Percentiles rank a stretch among this genome's conserved stretches.
Evolutionary conservation across 2,797 vertebrate species (phyloP).

Genomic region (Glossophaga mutica): DNA sequence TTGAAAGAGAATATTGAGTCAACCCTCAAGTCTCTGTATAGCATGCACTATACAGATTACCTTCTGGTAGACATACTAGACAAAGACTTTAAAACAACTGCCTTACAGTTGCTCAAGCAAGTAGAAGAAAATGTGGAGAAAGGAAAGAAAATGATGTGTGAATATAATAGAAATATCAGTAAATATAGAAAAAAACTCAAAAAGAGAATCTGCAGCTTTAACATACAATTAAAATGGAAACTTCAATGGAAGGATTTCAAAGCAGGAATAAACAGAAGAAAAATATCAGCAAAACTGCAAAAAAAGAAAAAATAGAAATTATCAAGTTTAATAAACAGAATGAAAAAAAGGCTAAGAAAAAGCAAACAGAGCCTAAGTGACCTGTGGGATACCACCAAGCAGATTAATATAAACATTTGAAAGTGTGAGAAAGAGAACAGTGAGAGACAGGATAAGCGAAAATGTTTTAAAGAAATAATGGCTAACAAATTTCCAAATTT

Average conservation of each 20-base stretch:
- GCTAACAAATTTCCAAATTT: background rate
- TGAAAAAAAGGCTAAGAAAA: background rate
- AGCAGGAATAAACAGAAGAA: background rate
- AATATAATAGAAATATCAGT: background rate
- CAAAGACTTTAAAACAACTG: background rate
- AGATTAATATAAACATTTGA: background rate
- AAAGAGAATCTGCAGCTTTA: background rate
- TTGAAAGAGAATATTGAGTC: background rate
- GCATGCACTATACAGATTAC: background rate
- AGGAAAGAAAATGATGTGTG: background rate
- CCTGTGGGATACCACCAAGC: background rate
- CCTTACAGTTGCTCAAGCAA: background rate
- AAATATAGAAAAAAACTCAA: background rate
- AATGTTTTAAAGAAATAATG: background rate
- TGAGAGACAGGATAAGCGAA: background rate
- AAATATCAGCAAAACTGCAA: background rate
- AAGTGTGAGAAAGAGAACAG: background rate
- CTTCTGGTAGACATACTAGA: background rate
- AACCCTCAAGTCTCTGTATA: background rate
- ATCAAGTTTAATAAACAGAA: background rate
- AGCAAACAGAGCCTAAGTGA: background rate
- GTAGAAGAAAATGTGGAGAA: background rate
- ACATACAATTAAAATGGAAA: background rate
- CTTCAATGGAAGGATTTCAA: background rate
- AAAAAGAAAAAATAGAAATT: background rate